A percentile compares a stretch with the other conserved stretches of the same genome.
phyloP scores from a whole-genome alignment of 2,888 invertebrate species.

The Heliconius erato region DNA sequence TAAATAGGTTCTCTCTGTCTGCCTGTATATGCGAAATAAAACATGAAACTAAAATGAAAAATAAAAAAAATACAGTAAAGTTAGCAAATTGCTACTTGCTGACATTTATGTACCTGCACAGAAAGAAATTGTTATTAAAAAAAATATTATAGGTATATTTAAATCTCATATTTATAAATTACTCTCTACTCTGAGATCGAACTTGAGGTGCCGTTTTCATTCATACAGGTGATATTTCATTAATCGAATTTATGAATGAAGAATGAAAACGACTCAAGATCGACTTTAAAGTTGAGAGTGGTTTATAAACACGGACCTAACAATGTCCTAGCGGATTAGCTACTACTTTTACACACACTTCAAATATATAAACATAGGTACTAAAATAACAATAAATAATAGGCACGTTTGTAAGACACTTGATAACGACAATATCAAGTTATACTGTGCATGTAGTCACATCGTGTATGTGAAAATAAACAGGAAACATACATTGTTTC shows the following conservation, averaged over 20 bases:
- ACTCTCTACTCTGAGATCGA: no score
- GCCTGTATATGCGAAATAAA: not conserved
- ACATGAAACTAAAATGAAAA: not conserved
- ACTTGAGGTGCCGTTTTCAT: no score
- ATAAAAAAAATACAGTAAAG: not conserved
- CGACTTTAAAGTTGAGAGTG: no score
- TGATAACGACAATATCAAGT: constrained; percentile 36
- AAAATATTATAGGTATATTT: no score
- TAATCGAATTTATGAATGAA: no score
- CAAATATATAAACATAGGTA: not conserved
- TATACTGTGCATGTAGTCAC: constrained; percentile 27
- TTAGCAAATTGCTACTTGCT: not conserved
- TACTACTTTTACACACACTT: not conserved
- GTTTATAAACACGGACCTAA: not conserved
- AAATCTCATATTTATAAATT: no score
- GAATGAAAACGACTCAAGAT: no score
- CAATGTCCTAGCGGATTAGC: not conserved
- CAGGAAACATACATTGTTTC: constrained; percentile 66
- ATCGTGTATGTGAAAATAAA: constrained; percentile 59
- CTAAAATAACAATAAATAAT: constrained; percentile 3
- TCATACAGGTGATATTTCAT: no score
- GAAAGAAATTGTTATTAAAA: no score
- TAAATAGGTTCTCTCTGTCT: not conserved
- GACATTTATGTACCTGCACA: no score
- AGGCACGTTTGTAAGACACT: constrained; percentile 12